phyloP scores from a whole-genome alignment of 2,888 invertebrate genomes.

The Colletes collaris region DNA sequence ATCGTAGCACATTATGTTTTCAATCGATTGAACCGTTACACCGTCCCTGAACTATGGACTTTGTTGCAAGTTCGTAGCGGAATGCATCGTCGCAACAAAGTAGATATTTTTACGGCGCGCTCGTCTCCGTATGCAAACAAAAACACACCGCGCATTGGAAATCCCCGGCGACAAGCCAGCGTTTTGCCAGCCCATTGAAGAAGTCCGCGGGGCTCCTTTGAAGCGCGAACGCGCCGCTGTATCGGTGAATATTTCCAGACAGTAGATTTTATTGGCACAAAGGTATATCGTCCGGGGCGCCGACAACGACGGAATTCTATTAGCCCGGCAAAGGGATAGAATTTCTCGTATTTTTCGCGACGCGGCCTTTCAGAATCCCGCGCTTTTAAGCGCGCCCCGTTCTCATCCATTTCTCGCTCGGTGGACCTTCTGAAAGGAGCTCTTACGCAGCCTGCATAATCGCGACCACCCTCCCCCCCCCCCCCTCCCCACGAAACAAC shows the following conservation, averaged over 20 bases:
- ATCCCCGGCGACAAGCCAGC: neutral
- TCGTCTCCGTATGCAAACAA: neutral
- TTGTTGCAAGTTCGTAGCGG: conserved; percentile 31
- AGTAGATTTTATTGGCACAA: conserved; percentile 11
- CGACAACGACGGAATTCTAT: neutral
- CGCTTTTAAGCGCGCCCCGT: no score
- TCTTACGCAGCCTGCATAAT: neutral
- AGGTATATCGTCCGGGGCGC: neutral
- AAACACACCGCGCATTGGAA: neutral
- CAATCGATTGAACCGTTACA: conserved; percentile 30
- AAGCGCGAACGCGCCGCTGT: neutral
- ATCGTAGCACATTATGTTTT: conserved; percentile 20
- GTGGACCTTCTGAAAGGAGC: neutral
- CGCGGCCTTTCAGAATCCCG: neutral
- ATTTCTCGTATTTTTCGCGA: neutral
- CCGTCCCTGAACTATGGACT: conserved; percentile 53
- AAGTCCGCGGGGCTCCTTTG: conserved; percentile 3
- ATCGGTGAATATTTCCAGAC: neutral
- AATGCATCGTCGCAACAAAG: conserved; percentile 8
- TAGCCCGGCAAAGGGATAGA: neutral
- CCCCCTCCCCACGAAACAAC: neutral
- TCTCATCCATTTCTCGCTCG: neutral
- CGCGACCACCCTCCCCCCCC: no score
- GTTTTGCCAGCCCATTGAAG: neutral
- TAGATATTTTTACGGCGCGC: conserved; percentile 32